phyloP scores from a whole-genome alignment of 1,140 invertebrate species.

The Trichonephila clavipes region DNA sequence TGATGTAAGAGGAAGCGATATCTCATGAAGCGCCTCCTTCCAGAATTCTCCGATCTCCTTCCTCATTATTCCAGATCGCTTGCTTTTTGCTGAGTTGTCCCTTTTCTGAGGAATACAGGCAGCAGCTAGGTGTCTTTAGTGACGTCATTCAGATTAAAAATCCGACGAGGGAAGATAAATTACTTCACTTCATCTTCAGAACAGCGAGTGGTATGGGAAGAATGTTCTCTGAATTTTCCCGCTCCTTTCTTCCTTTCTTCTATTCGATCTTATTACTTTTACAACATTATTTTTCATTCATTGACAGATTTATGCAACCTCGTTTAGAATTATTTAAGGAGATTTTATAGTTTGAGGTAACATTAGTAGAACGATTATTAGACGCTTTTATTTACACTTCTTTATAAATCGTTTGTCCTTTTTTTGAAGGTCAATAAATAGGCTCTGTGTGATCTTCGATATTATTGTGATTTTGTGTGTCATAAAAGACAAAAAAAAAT shows the following conservation, averaged over 20 bases:
- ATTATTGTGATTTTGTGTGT: no score
- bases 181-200: slow-evolving; percentile 24
- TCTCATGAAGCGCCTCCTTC: slow-evolving; percentile 1
- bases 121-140: slow-evolving; percentile 14
- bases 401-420: slow-evolving; percentile 3
- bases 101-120: slow-evolving; percentile 17
- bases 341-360: background rate
- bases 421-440: background rate
- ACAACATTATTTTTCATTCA: slow-evolving; percentile 6
- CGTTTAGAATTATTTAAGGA: background rate
- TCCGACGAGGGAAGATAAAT: background rate
- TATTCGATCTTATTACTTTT: slow-evolving; percentile 23
- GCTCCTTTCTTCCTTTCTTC: background rate
- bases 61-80: slow-evolving; percentile 53
- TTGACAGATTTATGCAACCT: slow-evolving; percentile 12
- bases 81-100: slow-evolving; percentile 46
- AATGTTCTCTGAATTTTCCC: background rate
- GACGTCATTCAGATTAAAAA: slow-evolving; percentile 63
- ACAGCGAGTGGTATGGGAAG: background rate
- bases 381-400: background rate
- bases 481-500: no score
- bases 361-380: background rate
- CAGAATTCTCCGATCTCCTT: background rate
- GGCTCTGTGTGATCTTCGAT: background rate
- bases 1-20: background rate